Conservation (phyloP, 1,140 invertebrate species). For the Magallana gigas region DNA sequence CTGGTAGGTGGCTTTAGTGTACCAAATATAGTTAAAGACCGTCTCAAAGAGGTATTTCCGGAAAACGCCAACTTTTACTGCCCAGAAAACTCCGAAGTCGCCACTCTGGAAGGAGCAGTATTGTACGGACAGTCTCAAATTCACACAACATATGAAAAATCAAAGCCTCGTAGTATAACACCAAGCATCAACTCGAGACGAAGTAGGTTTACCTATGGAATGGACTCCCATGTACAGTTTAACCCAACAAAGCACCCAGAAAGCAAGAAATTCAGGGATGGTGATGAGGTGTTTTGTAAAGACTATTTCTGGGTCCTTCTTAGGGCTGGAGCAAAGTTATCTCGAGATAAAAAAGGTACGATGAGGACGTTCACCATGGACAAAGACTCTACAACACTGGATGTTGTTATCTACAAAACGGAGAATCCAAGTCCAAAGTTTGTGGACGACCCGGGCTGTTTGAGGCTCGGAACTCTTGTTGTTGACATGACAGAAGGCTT, state of each 20-base stretch:
- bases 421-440: background rate
- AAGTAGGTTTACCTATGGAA: background rate
- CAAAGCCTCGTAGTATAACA: background rate
- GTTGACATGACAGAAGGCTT: background rate
- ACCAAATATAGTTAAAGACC: background rate
- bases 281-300: background rate
- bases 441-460: background rate
- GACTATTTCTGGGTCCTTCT: slow-evolving; percentile 1
- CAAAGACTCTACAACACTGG: background rate
- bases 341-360: background rate
- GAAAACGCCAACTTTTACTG: background rate
- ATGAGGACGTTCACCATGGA: background rate
- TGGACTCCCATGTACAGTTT: background rate
- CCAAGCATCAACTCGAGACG: background rate
- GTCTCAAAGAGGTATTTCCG: background rate
- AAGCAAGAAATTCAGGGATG: background rate
- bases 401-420: slow-evolving; percentile 10
- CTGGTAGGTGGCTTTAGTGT: background rate
- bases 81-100: background rate
- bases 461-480: background rate
- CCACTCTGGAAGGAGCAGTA: background rate
- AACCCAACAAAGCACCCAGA: background rate
- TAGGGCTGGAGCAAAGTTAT: background rate
- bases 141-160: background rate
- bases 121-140: slow-evolving; percentile 3